Base-by-base conservation (phyloP, 2,797 vertebrate species). In the Malurus splendens region DNA sequence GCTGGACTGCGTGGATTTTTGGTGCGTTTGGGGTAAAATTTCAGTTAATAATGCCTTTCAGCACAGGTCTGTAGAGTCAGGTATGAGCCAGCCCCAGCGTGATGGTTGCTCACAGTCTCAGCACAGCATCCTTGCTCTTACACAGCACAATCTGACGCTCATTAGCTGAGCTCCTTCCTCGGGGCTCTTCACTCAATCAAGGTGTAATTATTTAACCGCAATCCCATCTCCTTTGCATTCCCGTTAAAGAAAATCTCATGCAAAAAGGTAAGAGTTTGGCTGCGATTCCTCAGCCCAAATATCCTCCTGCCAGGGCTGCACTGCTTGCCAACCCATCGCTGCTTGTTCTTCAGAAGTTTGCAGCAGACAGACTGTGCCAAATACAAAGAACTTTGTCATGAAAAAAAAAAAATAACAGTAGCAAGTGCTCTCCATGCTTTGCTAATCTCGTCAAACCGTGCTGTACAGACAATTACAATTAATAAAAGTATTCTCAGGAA, bases 221-320 rank as follows among this genome's bases (percentile, higher is more conserved):
- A 64, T 28, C 36, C 44, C 59, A 85, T 62, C 81, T 85, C 47
- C 81, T 92, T 77, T 82, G 81, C 75, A 45, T 42, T 68, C 65
- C 51, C 4, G 3, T 82, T 94, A 67, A 84, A 86, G 78, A 88
- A 79, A 92, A 71, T 16, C 39, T 65, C 47, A 48, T 10, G 36
- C 32, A 61, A 33, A 90, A 94, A 93, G 76, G 79, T 85, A 77
- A 80, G 76, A 82, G 61, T 38, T 80, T 89, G 67, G 78, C 83
- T 76, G 10, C 0, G 0, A 67, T 54, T 76, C 30, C 64, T 88
- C 67, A 28, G 44, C 65, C n/a, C 9, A 68, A 72, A 89, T 7
- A 82, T 22, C 66, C 51, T 55, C 57, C 41, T 68, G 59, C 62
- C 38, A 50, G 23, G 0, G 6, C 50, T 18, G 9, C 3, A 4